Evolutionary conservation across 30 jellyfish, hydroid and myxozoan species (phyloP).

Genomic region (Sanderia malayensis): DNA sequence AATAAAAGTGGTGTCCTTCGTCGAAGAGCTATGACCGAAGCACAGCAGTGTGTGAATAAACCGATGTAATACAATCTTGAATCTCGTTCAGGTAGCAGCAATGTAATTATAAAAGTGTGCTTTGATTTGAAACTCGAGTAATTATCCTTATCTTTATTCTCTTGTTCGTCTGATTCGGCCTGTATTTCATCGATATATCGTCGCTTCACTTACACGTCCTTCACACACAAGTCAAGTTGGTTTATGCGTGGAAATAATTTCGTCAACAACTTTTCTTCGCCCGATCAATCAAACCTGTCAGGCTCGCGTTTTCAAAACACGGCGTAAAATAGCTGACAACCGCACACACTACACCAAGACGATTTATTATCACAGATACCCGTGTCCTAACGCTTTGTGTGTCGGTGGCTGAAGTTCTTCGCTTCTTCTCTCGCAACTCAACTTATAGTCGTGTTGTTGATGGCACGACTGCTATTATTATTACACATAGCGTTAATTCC

Average conservation of each 20-base stretch:
- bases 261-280: slow-evolving; percentile 76
- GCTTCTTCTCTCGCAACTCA: too few relatives aligned
- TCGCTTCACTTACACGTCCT: slow-evolving; percentile 59
- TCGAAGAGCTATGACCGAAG: not conserved
- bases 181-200: slow-evolving; percentile 23
- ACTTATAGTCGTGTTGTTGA: too few relatives aligned
- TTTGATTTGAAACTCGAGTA: slow-evolving; percentile 14
- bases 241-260: slow-evolving; percentile 65
- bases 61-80: not conserved
- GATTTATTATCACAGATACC: too few relatives aligned
- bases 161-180: slow-evolving; percentile 1
- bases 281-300: slow-evolving; percentile 83
- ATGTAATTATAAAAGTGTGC: slow-evolving; percentile 10
- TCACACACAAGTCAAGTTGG: slow-evolving; percentile 53
- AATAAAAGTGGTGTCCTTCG: too few relatives aligned
- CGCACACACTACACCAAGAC: slow-evolving; percentile 64
- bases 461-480: too few relatives aligned
- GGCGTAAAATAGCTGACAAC: slow-evolving; percentile 69
- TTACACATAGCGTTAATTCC: not conserved
- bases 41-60: not conserved
- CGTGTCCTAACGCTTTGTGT: too few relatives aligned
- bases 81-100: not conserved
- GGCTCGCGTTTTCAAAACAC: slow-evolving; percentile 43
- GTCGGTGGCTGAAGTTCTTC: too few relatives aligned
- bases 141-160: too few relatives aligned